Conservation (phyloP, 1,140 invertebrate genomes). For the Drosophila mayri region DNA sequence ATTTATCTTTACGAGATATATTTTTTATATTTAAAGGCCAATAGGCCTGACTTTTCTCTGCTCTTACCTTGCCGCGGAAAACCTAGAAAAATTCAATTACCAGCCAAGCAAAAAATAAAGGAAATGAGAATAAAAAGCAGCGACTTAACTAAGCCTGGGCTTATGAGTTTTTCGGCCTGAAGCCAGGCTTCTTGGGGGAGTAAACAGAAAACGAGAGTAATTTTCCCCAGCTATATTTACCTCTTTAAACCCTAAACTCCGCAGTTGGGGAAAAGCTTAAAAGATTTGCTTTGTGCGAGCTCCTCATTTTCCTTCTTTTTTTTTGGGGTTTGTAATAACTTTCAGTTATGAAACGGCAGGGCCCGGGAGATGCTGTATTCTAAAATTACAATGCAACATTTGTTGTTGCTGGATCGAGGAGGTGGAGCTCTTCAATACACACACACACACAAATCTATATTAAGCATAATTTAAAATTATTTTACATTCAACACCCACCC, state of each 20-base stretch:
- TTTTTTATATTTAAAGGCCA: not conserved
- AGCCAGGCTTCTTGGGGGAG: conserved; percentile 16
- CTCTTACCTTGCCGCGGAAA: conserved; percentile 11
- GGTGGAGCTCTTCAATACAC: too few species aligned
- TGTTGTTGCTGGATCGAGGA: not conserved
- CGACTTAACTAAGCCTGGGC: conserved; percentile 16
- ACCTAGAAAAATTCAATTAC: conserved; percentile 55
- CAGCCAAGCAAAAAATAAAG: conserved; percentile 14
- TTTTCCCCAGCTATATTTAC: conserved; percentile 60
- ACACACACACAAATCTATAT: conserved; percentile 56
- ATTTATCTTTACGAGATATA: not conserved
- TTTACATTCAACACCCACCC: conserved; percentile 47
- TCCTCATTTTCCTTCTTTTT: not conserved
- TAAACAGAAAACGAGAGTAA: conserved; percentile 16
- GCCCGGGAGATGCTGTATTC: conserved; percentile 49
- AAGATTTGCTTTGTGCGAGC: conserved; percentile 50
- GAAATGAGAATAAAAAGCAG: not conserved
- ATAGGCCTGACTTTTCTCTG: too few species aligned
- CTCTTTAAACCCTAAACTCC: conserved; percentile 15
- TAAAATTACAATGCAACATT: conserved; percentile 62
- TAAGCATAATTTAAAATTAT: conserved; percentile 68
- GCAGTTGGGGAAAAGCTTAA: conserved; percentile 48
- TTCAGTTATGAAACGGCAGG: conserved; percentile 20
- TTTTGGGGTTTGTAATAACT: conserved; percentile 37
- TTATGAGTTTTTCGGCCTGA: conserved; percentile 9